These are phyloP conservation scores for Hydrotaea cyrtoneurina DNA, from an alignment of 2,888 invertebrate species.

Conservation along the genomic window DNA sequence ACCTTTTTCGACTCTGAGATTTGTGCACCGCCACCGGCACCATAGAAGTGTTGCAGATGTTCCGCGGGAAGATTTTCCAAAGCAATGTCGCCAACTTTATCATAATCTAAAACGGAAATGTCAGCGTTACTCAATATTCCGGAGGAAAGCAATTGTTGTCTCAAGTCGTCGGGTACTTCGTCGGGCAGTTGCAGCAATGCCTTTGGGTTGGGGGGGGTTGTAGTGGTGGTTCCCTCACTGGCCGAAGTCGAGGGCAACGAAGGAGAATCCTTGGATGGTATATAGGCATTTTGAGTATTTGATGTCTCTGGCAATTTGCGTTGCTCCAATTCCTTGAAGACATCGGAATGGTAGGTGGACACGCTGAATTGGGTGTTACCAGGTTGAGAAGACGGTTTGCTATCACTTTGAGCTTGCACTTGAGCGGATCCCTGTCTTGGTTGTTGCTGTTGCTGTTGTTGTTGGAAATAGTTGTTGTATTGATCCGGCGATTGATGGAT, in stretches of 20 bases:
- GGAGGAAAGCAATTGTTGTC: constrained; percentile 90
- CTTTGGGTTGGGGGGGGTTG: constrained; percentile 70
- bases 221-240: constrained; percentile 41
- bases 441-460: no score
- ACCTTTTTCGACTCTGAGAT: constrained; percentile 87
- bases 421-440: constrained; percentile 70
- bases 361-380: constrained; percentile 76
- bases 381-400: neutral
- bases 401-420: constrained; percentile 45
- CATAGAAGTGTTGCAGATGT: constrained; percentile 92
- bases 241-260: neutral
- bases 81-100: constrained; percentile 92
- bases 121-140: constrained; percentile 94
- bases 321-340: constrained; percentile 78
- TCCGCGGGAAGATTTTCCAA: constrained; percentile 91
- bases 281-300: constrained; percentile 37
- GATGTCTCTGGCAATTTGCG: constrained; percentile 60
- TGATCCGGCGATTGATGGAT: constrained; percentile 73
- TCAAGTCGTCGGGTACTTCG: constrained; percentile 93
- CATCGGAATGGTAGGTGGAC: constrained; percentile 80
- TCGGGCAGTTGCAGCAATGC: constrained; percentile 86
- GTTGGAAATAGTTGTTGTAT: constrained; percentile 71
- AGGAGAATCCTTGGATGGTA: neutral
- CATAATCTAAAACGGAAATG: constrained; percentile 92
- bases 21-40: constrained; percentile 90